Conservation (phyloP, 1,140 invertebrate species). For the Palaemon carinicauda region DNA sequence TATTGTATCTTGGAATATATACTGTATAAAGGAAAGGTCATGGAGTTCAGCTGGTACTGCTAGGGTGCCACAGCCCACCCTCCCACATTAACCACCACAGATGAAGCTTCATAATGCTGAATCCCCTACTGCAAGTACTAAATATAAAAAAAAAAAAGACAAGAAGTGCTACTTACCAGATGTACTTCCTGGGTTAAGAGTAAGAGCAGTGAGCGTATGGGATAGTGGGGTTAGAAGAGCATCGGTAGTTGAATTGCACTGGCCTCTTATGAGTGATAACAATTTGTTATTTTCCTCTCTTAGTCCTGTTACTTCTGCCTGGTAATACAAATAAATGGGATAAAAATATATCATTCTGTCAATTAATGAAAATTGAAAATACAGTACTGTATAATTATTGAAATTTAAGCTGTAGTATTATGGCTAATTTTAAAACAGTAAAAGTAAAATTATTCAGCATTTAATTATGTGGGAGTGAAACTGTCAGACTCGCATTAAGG, state of each 20-base stretch:
- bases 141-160: too few species aligned
- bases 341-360: too few species aligned
- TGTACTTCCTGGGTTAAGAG: not conserved
- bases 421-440: not conserved
- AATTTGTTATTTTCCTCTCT: constrained; percentile 28
- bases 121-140: too few species aligned
- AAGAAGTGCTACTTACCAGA: not conserved
- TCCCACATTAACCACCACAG: too few species aligned
- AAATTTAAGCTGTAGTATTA: not conserved
- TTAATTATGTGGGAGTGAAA: not conserved
- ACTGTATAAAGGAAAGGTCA: too few species aligned
- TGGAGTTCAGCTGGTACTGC: too few species aligned
- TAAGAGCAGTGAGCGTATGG: constrained; percentile 17
- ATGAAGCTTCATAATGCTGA: too few species aligned
- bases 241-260: constrained; percentile 7
- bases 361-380: too few species aligned
- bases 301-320: constrained; percentile 24
- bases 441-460: not conserved
- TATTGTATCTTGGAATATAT: too few species aligned
- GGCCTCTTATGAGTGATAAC: not conserved
- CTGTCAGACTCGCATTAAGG: too few species aligned
- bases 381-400: too few species aligned
- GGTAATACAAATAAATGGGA: not conserved
- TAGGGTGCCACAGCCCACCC: too few species aligned
- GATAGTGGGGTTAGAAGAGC: constrained; percentile 3